A percentile compares a stretch with the other conserved stretches of the same genome.
Conservation (phyloP, 2,888 invertebrate species). For the Zaprionus lineosus region DNA sequence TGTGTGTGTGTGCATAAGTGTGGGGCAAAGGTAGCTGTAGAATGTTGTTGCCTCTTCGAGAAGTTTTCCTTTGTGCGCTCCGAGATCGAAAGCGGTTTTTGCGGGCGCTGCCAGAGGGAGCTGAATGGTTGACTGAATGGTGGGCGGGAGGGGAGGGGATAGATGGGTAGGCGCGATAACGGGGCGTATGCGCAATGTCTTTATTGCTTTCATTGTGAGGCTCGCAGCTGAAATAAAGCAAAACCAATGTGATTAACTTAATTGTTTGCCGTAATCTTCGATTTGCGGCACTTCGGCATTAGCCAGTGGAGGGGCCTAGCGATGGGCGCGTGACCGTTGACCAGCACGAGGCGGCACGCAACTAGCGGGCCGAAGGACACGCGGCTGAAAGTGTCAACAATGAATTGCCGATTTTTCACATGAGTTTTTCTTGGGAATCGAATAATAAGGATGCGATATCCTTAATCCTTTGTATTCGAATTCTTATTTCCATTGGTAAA, state of each 20-base stretch:
- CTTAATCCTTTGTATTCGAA: no score
- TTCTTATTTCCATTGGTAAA: no score
- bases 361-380: neutral
- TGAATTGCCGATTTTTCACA: no score
- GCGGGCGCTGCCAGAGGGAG: neutral
- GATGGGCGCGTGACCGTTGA: no score
- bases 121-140: neutral
- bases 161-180: conserved; percentile 19
- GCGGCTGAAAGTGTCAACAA: neutral
- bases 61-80: conserved; percentile 38
- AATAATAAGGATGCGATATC: no score
- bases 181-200: conserved; percentile 65
- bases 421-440: no score
- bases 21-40: conserved; percentile 46
- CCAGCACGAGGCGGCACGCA: no score
- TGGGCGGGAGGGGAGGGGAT: neutral
- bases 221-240: conserved; percentile 37
- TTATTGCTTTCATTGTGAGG: conserved; percentile 36
- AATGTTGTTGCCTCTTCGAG: conserved; percentile 32
- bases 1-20: conserved; percentile 39
- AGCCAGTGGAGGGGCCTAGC: neutral
- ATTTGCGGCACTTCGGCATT: conserved; percentile 52
- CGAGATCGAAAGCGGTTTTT: neutral
- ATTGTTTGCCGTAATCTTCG: conserved; percentile 74
- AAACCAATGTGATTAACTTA: conserved; percentile 71